Conservation (phyloP, 2,888 invertebrate genomes). For the Limnephilus lunatus region DNA sequence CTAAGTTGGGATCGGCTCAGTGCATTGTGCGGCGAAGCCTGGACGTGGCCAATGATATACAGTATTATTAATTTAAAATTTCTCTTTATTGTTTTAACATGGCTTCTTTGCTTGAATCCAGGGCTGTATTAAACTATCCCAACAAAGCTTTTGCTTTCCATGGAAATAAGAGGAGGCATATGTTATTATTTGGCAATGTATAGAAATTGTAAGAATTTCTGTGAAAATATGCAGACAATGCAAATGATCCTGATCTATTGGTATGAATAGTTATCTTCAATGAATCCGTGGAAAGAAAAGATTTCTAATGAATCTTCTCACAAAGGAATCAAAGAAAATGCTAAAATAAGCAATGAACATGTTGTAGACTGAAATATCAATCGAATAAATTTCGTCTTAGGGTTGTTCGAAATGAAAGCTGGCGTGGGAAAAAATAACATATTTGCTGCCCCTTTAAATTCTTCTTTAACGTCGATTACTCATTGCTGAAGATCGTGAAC, state of each 20-base stretch:
- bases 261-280: not conserved
- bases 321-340: not conserved
- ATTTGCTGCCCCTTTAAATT: not conserved
- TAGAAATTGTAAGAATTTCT: not conserved
- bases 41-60: too few relatives aligned
- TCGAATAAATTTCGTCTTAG: not conserved
- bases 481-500: too few relatives aligned
- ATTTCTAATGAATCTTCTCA: not conserved
- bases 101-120: too few relatives aligned
- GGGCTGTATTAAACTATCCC: not conserved
- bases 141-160: not conserved
- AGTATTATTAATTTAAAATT: too few relatives aligned
- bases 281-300: not conserved
- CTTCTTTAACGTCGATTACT: too few relatives aligned
- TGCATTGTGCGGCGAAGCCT: too few relatives aligned
- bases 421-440: not conserved
- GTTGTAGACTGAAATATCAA: not conserved
- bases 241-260: not conserved
- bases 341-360: not conserved
- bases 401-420: not conserved
- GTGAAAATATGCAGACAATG: not conserved
- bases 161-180: not conserved
- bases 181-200: not conserved
- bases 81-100: too few relatives aligned
- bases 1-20: too few relatives aligned